Conservation (phyloP, 2,888 invertebrate genomes). For the Incurvaria masculella region DNA sequence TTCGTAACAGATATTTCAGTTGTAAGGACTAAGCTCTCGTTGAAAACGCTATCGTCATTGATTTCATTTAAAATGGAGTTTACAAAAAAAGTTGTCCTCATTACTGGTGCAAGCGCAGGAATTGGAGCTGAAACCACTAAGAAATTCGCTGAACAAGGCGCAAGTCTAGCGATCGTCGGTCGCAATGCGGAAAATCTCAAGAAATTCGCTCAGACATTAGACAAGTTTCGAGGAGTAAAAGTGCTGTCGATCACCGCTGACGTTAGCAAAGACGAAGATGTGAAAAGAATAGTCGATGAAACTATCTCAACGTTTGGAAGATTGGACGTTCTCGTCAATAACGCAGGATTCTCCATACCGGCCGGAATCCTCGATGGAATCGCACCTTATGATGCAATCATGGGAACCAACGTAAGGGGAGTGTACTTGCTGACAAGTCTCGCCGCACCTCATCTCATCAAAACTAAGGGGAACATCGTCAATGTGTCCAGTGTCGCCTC, state of each 20-base stretch:
- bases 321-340: too few relatives aligned
- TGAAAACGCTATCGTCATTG: too few relatives aligned
- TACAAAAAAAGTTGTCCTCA: constrained; percentile 28
- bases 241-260: constrained; percentile 32
- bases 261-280: constrained; percentile 28
- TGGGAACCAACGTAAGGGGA: constrained; percentile 34
- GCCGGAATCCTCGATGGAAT: constrained; percentile 22
- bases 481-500: too few relatives aligned
- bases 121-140: constrained; percentile 25
- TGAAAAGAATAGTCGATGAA: constrained; percentile 27
- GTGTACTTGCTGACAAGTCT: too few relatives aligned
- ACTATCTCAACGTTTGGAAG: constrained; percentile 35
- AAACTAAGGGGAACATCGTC: too few relatives aligned
- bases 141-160: constrained; percentile 23
- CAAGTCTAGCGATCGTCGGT: constrained; percentile 23
- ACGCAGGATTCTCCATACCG: constrained; percentile 30
- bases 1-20: too few relatives aligned
- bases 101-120: constrained; percentile 29
- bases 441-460: constrained; percentile 28
- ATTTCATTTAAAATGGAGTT: too few relatives aligned
- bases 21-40: too few relatives aligned
- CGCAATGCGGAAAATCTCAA: constrained; percentile 21
- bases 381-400: constrained; percentile 28
- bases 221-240: constrained; percentile 23
- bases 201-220: constrained; percentile 20